phyloP scores from a whole-genome alignment of 2,888 invertebrate species.

The Mythimna lalbum region DNA sequence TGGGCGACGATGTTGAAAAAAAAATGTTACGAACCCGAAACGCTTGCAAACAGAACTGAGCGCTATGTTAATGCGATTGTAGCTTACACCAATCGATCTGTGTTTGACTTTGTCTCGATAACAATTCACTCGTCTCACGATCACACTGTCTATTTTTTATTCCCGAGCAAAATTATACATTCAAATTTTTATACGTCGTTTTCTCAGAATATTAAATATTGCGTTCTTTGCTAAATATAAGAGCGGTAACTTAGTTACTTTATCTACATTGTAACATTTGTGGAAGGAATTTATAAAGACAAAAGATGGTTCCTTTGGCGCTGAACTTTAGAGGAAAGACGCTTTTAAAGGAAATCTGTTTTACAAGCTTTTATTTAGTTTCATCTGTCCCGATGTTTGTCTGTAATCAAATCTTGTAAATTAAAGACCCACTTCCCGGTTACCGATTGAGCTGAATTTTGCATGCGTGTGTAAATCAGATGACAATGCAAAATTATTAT shows the following conservation, averaged over 20 bases:
- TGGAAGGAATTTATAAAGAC: conserved; percentile 42
- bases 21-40: conserved; percentile 66
- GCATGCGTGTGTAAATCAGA: no score
- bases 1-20: conserved; percentile 65
- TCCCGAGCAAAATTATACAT: conserved; percentile 56
- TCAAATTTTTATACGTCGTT: conserved; percentile 50
- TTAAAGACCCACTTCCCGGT: no score
- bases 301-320: conserved; percentile 40
- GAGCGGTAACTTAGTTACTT: conserved; percentile 49
- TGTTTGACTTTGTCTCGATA: conserved; percentile 52
- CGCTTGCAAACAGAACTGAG: conserved; percentile 60
- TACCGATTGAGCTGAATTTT: no score
- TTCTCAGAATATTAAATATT: conserved; percentile 51
- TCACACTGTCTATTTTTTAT: conserved; percentile 26
- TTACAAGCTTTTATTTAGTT: no score
- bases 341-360: conserved; percentile 10
- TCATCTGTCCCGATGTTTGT: no score
- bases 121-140: conserved; percentile 29
- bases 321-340: conserved; percentile 15
- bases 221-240: conserved; percentile 45
- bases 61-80: conserved; percentile 63
- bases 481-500: no score
- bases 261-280: conserved; percentile 50
- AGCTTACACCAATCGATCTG: conserved; percentile 57
- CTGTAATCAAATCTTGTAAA: no score